phyloP scores from a whole-genome alignment of 2,797 vertebrate species.

The Syngnathus acus region DNA sequence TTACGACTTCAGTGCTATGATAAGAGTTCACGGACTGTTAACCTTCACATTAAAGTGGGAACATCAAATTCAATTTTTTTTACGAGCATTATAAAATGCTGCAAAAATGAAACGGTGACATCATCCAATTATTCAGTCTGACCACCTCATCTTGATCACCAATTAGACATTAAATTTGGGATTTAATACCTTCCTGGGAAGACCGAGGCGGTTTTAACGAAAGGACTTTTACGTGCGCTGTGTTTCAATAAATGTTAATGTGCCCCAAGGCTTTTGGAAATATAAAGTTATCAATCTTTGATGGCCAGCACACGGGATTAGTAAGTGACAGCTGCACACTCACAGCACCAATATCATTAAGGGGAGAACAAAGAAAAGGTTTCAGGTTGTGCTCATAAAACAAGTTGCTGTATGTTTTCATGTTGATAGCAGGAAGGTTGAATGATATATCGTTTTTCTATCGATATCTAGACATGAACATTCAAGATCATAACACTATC shows the following conservation, averaged over 20 bases:
- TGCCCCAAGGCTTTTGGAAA: slow-evolving; percentile 43
- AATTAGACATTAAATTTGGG: slow-evolving; percentile 10
- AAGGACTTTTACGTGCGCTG: slow-evolving; percentile 27
- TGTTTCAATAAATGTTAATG: slow-evolving; percentile 55
- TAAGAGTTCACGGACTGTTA: slow-evolving; percentile 11
- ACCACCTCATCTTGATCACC: slow-evolving; percentile 19
- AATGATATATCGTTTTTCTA: too few species aligned
- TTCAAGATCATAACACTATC: too few species aligned
- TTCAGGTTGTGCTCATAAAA: neutral
- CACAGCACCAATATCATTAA: slow-evolving; percentile 21
- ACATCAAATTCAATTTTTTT: slow-evolving; percentile 17
- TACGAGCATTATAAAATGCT: slow-evolving; percentile 30
- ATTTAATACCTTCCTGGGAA: neutral
- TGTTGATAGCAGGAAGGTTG: too few species aligned
- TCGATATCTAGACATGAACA: too few species aligned
- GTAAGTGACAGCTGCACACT: slow-evolving; percentile 25
- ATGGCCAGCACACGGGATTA: neutral
- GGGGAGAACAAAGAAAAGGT: neutral
- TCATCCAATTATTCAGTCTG: slow-evolving; percentile 16
- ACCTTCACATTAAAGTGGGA: slow-evolving; percentile 17
- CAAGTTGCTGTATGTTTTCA: too few species aligned
- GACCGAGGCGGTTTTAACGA: slow-evolving; percentile 43
- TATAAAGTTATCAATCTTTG: slow-evolving; percentile 59
- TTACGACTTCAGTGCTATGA: slow-evolving; percentile 23
- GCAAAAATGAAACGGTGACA: slow-evolving; percentile 24